A percentile compares a stretch with the other conserved stretches of the same genome.
Evolutionary conservation across 37 sponge, comb jelly and placozoan species (phyloP).

Genomic region (Oscarella lobularis): DNA sequence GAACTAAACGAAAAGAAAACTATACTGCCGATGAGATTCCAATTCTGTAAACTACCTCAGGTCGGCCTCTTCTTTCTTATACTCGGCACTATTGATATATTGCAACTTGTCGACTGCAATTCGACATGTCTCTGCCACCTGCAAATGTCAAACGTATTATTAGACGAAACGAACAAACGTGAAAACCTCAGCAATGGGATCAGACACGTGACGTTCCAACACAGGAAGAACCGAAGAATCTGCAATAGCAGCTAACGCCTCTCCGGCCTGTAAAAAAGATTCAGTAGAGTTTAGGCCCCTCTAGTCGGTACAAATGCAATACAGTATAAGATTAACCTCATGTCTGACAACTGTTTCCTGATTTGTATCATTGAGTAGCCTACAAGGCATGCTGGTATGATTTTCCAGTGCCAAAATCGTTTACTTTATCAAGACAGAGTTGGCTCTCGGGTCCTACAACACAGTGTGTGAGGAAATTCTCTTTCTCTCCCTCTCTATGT

Average conservation of each 20-base stretch:
- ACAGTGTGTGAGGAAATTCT: too few relatives aligned
- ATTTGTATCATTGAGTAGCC: constrained; percentile 49
- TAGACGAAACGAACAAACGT: background rate
- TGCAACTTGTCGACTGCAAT: constrained; percentile 54
- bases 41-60: constrained; percentile 6
- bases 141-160: background rate
- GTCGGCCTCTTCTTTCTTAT: too few relatives aligned
- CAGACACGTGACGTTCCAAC: background rate
- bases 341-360: constrained; percentile 87
- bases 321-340: constrained; percentile 17
- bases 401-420: too few relatives aligned
- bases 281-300: too few relatives aligned
- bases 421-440: too few relatives aligned
- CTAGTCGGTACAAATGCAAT: background rate
- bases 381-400: too few relatives aligned
- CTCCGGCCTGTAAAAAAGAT: constrained; percentile 57
- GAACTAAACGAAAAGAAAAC: background rate
- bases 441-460: too few relatives aligned
- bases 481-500: too few relatives aligned
- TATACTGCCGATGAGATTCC: background rate
- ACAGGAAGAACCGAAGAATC: constrained; percentile 13
- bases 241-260: constrained; percentile 89
- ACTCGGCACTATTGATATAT: background rate
- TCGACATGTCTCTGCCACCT: constrained; percentile 78
- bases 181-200: background rate